Conservation (phyloP, 2,113 vertebrate genomes). For the Tenebrosternarchus preto region DNA sequence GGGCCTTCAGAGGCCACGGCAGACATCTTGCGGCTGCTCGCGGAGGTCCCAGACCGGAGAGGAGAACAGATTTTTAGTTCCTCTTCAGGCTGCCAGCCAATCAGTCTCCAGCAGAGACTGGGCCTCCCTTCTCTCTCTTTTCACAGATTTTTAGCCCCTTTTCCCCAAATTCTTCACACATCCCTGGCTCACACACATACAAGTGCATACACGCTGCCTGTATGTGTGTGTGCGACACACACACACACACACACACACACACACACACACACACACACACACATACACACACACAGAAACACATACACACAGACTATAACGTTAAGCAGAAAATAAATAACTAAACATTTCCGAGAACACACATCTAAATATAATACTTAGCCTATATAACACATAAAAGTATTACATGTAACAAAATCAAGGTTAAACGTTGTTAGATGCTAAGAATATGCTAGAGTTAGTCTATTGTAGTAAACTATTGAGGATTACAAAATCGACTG, state of each 20-base stretch:
- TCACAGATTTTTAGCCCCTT: conserved; percentile 76
- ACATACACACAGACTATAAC: conserved; percentile 33
- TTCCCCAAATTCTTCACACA: conserved; percentile 74
- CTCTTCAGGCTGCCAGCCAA: conserved; percentile 75
- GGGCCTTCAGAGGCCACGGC: conserved; percentile 73
- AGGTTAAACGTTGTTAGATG: too few relatives aligned
- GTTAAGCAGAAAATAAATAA: not conserved
- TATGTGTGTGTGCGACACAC: too few relatives aligned
- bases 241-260: conserved; percentile 48
- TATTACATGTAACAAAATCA: too few relatives aligned
- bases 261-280: conserved; percentile 37
- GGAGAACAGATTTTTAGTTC: conserved; percentile 65
- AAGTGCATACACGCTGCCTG: not conserved
- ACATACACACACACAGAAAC: conserved; percentile 42
- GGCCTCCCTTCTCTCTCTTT: conserved; percentile 63
- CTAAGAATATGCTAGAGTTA: too few relatives aligned
- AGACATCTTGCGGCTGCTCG: conserved; percentile 55
- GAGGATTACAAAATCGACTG: too few relatives aligned
- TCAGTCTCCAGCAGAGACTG: conserved; percentile 75
- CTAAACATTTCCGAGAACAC: not conserved
- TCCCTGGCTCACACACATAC: conserved; percentile 42
- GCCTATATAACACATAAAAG: too few relatives aligned
- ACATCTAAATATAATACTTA: too few relatives aligned
- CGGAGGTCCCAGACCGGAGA: conserved; percentile 65
- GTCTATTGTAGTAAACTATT: too few relatives aligned